Evolutionary conservation across 2,797 vertebrate species (phyloP), one percentile per base, ranked within the genome.

Genomic region (Myotis pilosus): DNA sequence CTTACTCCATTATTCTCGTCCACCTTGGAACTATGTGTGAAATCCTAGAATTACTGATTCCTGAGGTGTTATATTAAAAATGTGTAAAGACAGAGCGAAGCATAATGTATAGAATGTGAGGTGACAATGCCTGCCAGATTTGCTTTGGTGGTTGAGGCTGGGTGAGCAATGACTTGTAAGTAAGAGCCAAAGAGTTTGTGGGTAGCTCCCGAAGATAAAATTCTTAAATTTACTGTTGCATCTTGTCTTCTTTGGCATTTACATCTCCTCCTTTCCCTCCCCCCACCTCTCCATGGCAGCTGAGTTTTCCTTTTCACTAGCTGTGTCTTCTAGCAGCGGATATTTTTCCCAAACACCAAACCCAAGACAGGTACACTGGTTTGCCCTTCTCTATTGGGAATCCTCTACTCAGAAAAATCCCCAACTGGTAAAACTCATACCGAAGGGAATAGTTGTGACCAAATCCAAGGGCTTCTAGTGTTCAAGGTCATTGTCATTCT

Each of bases 401-500:
- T 53, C 2, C 3, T 84, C 25, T 94, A 20, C 13, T 92, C 19
- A 84, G 51, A 95, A 84, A 82, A 82, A 74, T 66, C 2, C 13
- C 28, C 64, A 82, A 25, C 0, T 23, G 38, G 36, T 80, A 72
- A 94, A 78, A 64, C 49, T 71, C 5, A 68, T 47, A 33, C 8
- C 28, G 71, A 71, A 60, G 5, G 16, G 62, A 4, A 64, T 53
- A 80, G 25, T 60, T 38, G 36, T 85, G 49, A 85, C 33, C 62
- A 94, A 91, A 95, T 41, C 17, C 30, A 81, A 93, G 66, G 93
- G 53, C 51, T 92, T 69, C 66, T 49, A 0, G 3, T 82, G 25
- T 64, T 95, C 49, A 84, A 55, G 84, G 36, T 78, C 49, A 69
- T 13, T 44, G 10, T 97, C 83, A 91, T 89, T 96, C 51, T 79